Evolutionary conservation across 2,113 vertebrate species (phyloP), one percentile per base, ranked within the genome.

Genomic region (Athene noctua): DNA sequence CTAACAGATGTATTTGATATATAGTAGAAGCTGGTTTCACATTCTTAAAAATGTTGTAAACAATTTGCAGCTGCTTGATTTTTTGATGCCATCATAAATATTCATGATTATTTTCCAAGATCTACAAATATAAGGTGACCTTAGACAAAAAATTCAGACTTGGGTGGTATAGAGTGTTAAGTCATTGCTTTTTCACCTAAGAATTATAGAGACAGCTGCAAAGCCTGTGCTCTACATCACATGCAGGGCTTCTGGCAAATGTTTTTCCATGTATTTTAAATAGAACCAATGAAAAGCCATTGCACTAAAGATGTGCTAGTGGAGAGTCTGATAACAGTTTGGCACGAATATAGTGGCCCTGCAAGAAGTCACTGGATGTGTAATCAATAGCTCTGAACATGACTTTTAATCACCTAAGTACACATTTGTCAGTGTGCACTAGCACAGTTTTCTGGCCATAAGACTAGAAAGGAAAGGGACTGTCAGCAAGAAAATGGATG

Each of bases 51-150:
- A 82, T 84, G 71, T 92, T 94, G 94, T 88, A 80, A 97, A 88
- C 91, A 93, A 91, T 92, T 97, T 96, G 78, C 52, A 96, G 95
- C 88, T 90, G 87, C 90, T 97, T 96, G 92, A 86, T 89, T 97
- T 97, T 97, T 97, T 95, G 84, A 96, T 97, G 79, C 84, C 82
- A 91, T 97, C 63, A 94, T 91, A 96, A 96, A 97, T 96, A 97
- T 96, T 97, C 93, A 96, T 85, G 44, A 88, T 72, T 46, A 88
- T 96, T 96, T 95, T 89, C 79, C 62, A 88, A 68, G 83, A 88
- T 95, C 88, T 93, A 94, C 86, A 97, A 96, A 95, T 93, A 95
- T 91, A 96, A 97, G 92, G 95, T 96, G 97, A 97, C 96, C 96
- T 96, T 95, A 97, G 82, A 85, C 30, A 78, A 94, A 91, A 86